phyloP scores from a whole-genome alignment of 2,113 vertebrate species.

The Oreochromis aureus region DNA sequence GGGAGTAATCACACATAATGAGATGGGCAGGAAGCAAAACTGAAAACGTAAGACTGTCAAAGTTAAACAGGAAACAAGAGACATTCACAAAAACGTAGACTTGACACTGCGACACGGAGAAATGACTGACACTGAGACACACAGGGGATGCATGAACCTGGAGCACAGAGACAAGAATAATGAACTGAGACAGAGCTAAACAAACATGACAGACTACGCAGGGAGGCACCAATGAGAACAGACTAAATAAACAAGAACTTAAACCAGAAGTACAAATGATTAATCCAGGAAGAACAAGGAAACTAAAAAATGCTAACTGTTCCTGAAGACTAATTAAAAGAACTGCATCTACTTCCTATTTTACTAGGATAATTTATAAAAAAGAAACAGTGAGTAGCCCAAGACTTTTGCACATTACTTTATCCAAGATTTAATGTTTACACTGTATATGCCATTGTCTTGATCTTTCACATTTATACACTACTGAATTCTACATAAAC shows the following conservation, averaged over 20 bases:
- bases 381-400: too few species aligned
- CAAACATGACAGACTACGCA: neutral
- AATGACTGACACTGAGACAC: neutral
- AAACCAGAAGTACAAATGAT: neutral
- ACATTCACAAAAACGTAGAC: neutral
- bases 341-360: too few species aligned
- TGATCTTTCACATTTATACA: too few species aligned
- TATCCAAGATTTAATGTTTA: too few species aligned
- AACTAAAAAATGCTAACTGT: neutral
- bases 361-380: too few species aligned
- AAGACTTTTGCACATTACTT: too few species aligned
- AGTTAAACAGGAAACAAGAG: neutral
- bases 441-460: too few species aligned
- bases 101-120: neutral
- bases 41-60: neutral
- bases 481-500: too few species aligned
- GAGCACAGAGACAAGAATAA: neutral
- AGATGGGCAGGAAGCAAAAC: rapidly evolving
- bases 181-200: neutral
- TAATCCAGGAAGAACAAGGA: neutral
- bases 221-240: neutral
- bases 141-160: neutral
- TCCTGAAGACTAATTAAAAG: too few species aligned
- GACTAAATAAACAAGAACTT: too few species aligned
- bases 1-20: neutral